Conservation (phyloP, 2,113 vertebrate species). For the Lophochroa leadbeateri region DNA sequence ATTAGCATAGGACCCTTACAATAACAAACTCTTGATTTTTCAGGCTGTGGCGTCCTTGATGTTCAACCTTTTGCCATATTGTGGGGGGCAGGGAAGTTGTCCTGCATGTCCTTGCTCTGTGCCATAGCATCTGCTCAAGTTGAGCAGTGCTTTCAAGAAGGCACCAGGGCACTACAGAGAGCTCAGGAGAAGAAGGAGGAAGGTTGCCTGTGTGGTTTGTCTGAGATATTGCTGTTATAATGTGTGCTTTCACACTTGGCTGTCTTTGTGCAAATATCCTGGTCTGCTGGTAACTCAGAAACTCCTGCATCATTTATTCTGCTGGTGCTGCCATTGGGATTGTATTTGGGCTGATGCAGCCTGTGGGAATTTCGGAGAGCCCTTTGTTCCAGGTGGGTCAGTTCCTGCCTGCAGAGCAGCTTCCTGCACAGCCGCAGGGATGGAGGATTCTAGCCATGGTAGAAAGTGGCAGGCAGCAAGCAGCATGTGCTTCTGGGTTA, state of each 20-base stretch:
- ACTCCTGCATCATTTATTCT: neutral
- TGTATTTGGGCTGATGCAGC: neutral
- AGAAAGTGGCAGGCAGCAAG: neutral
- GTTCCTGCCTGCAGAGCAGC: neutral
- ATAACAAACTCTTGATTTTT: neutral
- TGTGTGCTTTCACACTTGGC: neutral
- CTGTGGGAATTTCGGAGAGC: neutral
- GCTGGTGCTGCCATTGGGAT: neutral
- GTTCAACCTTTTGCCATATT: neutral
- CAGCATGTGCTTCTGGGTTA: neutral
- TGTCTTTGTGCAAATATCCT: neutral
- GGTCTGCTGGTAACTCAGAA: neutral
- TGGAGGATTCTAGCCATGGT: neutral
- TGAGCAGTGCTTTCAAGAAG: neutral
- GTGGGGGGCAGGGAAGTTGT: neutral
- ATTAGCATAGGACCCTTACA: neutral
- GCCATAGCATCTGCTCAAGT: rapidly evolving
- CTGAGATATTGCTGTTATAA: neutral
- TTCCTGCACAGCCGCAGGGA: neutral
- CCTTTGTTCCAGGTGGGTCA: neutral
- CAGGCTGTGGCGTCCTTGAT: neutral
- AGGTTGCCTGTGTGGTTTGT: neutral
- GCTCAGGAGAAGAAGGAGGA: neutral
- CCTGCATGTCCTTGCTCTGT: neutral
- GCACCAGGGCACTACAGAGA: neutral